Base-by-base conservation (phyloP, 2,113 vertebrate genomes). In the Sapayoa aenigma region DNA sequence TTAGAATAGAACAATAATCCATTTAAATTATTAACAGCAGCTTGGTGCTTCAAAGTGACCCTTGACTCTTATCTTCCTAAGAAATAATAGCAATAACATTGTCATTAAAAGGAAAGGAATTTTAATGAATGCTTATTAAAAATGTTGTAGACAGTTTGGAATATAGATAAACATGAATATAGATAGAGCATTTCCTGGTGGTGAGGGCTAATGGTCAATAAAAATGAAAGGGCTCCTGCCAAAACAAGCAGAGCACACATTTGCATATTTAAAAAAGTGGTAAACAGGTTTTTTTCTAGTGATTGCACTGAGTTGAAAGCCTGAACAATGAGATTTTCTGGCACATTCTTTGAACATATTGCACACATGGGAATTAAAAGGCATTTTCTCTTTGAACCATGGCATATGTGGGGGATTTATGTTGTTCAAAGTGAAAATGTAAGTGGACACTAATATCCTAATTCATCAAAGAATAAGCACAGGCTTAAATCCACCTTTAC, bases 391-490 rank as follows among this genome's bases (percentile, higher is more conserved):
- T 97, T 94, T 93, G 94, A 95, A 93, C 25, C 24, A 2, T 14
- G 84, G 88, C 39, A 33, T 58, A 59, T 63, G 83, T 66, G 19
- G 86, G 76, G 95, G 94, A 94, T 97, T 97, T 93, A 7, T 80
- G 79, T 67, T 90, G 83, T 86, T 96, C 94, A 95, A 96, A 97
- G 92, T 59, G 7, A 84, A 67, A 89, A 63, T 2, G 1, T 84
- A 86, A 97, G 91, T 81, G 92, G 90, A 93, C n/a, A 52, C 83
- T 90, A 90, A 95, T 74, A 84, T 89, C 77, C 86, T 31, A 84
- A 95, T 92, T 84, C 93, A 92, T 94, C 95, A 94, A 94, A 89
- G 95, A 81, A 56, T 84, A 56, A 95, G 52, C 89, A 78, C 41
- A n/a, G 91, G 65, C 77, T 94, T 78, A 94, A 96, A 88, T 87